Base-by-base conservation (phyloP, 2,888 invertebrate species). In the Pilophorus perplexus region DNA sequence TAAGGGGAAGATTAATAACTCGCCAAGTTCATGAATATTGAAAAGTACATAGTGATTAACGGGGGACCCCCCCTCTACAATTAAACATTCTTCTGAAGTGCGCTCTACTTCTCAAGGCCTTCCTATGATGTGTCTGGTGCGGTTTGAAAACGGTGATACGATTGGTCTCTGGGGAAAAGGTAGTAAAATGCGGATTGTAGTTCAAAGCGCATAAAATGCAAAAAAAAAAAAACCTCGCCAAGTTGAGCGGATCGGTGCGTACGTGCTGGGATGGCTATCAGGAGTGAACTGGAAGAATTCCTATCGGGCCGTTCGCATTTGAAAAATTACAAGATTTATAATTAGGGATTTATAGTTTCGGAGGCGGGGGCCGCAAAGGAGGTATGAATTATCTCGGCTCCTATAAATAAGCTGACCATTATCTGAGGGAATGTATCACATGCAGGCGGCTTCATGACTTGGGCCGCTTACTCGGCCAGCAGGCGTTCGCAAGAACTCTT, bases 331-430 rank as follows among this genome's bases (percentile, higher is more conserved):
- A 33, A 54, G 69, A 69, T 69, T 69, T 69, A 68, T 69, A 69
- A 69, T 69, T 69, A 69, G 64, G 62, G 67, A 69, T 69, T 69
- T 69, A 69, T 69, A 69, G 69, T 66, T 69, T 23, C 28, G 12
- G 6, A 52, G 52, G 52, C 28, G 28, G 52, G 27, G 52, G 52
- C 27, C 16, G 52, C n/a, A 23, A 38, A 55, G 55, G 60, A 60
- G 28, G 46, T 62, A 65, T 69, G 69, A 69, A 67, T 69, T 69
- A 69, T 69, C 68, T 69, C 64, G 33, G 60, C 46, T 50, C 68
- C 69, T 68, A 68, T 69, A 69, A 69, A 69, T 69, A 69, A 69
- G 68, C 68, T 69, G 57, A 60, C 62, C 68, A 69, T 67, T 69
- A 69, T 69, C 69, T 69, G 14, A 33, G 59, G 57, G 66, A 65